phyloP scores from a whole-genome alignment of 2,888 invertebrate genomes.

The Athripsodes cinereus region DNA sequence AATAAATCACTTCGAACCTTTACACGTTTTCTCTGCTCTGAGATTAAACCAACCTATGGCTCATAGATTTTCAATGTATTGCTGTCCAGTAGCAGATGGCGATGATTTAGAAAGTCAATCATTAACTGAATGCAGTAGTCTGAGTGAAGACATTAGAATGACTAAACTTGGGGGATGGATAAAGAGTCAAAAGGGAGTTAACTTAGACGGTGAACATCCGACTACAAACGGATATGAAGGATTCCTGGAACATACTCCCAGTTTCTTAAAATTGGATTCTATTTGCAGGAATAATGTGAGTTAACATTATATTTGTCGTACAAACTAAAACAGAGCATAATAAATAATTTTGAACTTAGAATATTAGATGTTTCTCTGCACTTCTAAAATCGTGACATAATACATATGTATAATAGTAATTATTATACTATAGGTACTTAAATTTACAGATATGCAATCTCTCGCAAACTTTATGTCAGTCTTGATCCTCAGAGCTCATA shows the following conservation, averaged over 20 bases:
- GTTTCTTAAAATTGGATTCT: slow-evolving; percentile 49
- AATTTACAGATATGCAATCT: too few relatives aligned
- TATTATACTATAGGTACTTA: too few relatives aligned
- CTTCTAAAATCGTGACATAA: too few relatives aligned
- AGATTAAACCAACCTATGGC: slow-evolving; percentile 59
- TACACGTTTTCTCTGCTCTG: slow-evolving; percentile 66
- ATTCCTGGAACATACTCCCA: slow-evolving; percentile 51
- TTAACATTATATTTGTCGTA: not conserved
- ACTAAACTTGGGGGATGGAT: slow-evolving; percentile 44
- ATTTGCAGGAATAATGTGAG: slow-evolving; percentile 3
- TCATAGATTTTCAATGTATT: slow-evolving; percentile 62
- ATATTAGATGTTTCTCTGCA: too few relatives aligned
- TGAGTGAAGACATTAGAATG: slow-evolving; percentile 46
- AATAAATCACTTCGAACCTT: slow-evolving; percentile 67
- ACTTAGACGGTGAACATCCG: slow-evolving; percentile 41
- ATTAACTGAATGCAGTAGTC: slow-evolving; percentile 45
- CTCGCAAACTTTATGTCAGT: too few relatives aligned
- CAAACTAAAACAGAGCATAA: not conserved
- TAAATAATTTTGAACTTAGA: too few relatives aligned
- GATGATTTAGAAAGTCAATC: slow-evolving; percentile 44
- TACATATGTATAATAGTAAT: too few relatives aligned
- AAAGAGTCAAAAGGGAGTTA: slow-evolving; percentile 41
- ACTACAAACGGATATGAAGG: slow-evolving; percentile 22
- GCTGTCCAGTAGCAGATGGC: slow-evolving; percentile 54
- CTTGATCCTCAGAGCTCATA: too few relatives aligned